Base-by-base conservation (phyloP, 37 sponge, comb jelly and placozoan genomes). In the Amphimedon queenslandica region DNA sequence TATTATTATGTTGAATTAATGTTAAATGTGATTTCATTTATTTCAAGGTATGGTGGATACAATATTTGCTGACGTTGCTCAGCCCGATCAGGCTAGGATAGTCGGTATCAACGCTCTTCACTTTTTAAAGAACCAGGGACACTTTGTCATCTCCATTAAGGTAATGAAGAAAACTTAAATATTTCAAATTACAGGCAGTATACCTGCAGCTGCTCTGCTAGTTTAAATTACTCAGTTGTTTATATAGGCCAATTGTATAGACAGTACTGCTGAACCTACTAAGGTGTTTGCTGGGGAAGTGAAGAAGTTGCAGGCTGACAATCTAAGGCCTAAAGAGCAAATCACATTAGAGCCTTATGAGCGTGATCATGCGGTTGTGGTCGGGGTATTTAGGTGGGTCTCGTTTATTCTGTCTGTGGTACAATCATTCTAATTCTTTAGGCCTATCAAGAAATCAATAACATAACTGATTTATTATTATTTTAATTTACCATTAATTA, bases 31-130 rank as follows among this genome's bases (percentile, higher is more conserved):
- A n/a, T 60, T 6, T 60, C 61, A 2, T 58, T 23, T 37, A 47
- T 16, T 40, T 66, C n/a, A 40, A 92, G 93, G 89, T 0, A 98
- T 98, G 99, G 99, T 98, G 39, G 99, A 98, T 80, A 90, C 87
- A 11, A 65, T 98, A 66, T 98, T 98, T 82, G 95, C 95, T 66
- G 99, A 98, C 78, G 99, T 98, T 56, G 99, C 99, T 29, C 99
- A 98, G 72, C 99, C 99, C 4, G 99, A 98, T 63, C 99, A 98
- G 42, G 95, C 99, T 25, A 77, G 99, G 30, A 98, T 98, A 58
- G 90, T 98, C 27, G 92, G 93, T 21, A 78, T 98, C 61, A 98
- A 98, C 75, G 92, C 93, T 16, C 99, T 94, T 60, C 65, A 84
- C 61, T 98, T 88, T 77, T 75, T 98, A 51, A 98, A 94, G 75